Percentiles rank a stretch among this genome's conserved stretches.
Conservation (phyloP, 1,140 invertebrate genomes). For the Chironomus tepperi region DNA sequence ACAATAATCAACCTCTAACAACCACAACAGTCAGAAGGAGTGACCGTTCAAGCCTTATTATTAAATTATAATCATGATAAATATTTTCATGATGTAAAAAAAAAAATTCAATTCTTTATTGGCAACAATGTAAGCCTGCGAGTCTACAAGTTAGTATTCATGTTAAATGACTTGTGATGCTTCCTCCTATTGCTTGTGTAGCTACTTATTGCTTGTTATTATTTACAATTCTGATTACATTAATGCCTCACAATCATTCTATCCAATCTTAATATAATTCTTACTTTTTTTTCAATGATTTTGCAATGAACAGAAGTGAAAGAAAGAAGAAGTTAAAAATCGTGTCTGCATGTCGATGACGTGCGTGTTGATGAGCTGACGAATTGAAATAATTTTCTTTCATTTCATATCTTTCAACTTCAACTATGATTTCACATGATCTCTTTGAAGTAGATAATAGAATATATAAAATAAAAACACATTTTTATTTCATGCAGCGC, state of each 20-base stretch:
- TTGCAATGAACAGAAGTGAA: too few relatives aligned
- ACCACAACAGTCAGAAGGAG: too few relatives aligned
- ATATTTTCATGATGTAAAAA: too few relatives aligned
- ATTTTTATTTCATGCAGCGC: slow-evolving; percentile 12
- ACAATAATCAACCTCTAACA: too few relatives aligned
- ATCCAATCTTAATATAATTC: too few relatives aligned
- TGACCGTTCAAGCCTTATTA: too few relatives aligned
- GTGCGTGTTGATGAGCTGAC: not conserved
- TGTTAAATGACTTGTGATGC: not conserved
- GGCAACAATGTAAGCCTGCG: not conserved
- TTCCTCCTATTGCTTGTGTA: not conserved
- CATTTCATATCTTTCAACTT: not conserved
- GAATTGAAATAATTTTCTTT: slow-evolving; percentile 7
- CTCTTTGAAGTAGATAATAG: not conserved
- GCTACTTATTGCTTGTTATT: not conserved
- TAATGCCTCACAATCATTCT: too few relatives aligned
- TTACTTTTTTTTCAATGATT: too few relatives aligned
- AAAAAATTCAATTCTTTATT: not conserved
- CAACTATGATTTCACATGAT: not conserved
- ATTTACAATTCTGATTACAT: slow-evolving; percentile 14
- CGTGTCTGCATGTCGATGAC: not conserved
- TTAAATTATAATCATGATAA: too few relatives aligned
- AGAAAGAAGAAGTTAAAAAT: not conserved
- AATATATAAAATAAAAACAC: not conserved
- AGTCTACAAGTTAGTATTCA: not conserved